Percentiles rank a stretch among this genome's conserved stretches.
phyloP scores from a whole-genome alignment of 2,797 vertebrate genomes.

The Helarctos malayanus region DNA sequence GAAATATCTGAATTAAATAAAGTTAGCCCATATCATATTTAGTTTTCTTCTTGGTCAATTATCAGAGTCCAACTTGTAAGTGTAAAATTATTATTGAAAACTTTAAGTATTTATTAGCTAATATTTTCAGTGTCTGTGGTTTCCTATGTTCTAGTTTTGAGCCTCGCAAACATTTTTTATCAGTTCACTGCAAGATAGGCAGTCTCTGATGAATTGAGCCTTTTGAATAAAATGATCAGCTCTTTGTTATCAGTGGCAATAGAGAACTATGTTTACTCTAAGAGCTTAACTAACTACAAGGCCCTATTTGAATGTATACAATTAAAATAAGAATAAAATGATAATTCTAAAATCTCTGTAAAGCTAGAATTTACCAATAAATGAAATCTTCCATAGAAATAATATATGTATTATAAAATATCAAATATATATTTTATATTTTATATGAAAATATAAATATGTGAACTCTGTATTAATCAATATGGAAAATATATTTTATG shows the following conservation, averaged over 20 bases:
- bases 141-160: neutral
- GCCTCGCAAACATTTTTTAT: neutral
- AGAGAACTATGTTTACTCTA: neutral
- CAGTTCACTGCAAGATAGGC: neutral
- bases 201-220: neutral
- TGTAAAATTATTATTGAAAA: neutral
- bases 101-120: neutral
- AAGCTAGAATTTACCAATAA: neutral
- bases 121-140: neutral
- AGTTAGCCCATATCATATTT: neutral
- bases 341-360: neutral
- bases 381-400: neutral
- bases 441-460: neutral
- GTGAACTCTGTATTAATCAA: neutral
- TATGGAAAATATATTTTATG: neutral
- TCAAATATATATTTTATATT: neutral
- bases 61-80: neutral
- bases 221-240: neutral
- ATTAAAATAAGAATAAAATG: conserved; percentile 5
- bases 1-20: neutral
- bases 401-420: neutral
- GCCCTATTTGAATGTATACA: neutral
- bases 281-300: neutral
- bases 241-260: neutral
- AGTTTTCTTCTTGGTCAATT: neutral